phyloP scores from a whole-genome alignment of 2,888 invertebrate species.

The Chrysomela aeneicollis region DNA sequence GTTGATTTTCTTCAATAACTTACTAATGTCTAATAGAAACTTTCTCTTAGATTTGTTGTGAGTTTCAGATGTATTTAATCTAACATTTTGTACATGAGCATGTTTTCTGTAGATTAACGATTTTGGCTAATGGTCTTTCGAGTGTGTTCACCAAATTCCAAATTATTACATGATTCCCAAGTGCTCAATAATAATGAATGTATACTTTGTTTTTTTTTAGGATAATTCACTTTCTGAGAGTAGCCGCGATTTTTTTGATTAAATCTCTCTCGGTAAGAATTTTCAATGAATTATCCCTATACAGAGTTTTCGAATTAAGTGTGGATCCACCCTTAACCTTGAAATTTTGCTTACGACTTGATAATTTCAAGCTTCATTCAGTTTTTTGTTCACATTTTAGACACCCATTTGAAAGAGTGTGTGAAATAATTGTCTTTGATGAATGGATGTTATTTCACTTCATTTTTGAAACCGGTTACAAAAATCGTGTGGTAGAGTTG shows the following conservation, averaged over 20 bases:
- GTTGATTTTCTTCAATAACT: constrained; percentile 39
- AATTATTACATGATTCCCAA: neutral
- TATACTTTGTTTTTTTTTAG: constrained; percentile 19
- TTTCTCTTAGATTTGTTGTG: constrained; percentile 58
- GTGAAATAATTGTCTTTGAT: too few species aligned
- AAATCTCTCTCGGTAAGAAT: constrained; percentile 12
- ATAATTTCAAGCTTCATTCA: too few species aligned
- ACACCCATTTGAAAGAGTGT: too few species aligned
- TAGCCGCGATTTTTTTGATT: neutral
- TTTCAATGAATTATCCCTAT: neutral
- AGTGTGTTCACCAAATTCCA: constrained; percentile 9
- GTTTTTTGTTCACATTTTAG: too few species aligned
- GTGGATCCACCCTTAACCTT: too few species aligned
- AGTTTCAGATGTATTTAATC: constrained; percentile 57
- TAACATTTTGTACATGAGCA: constrained; percentile 29
- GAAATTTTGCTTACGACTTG: too few species aligned
- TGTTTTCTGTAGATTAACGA: constrained; percentile 34
- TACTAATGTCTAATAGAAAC: constrained; percentile 44
- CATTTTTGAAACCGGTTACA: too few species aligned
- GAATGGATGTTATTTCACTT: too few species aligned
- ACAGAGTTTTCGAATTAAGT: too few species aligned
- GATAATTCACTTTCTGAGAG: neutral
- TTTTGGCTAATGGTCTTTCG: neutral
- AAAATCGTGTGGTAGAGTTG: too few species aligned
- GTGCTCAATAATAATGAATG: too few species aligned